Base-by-base conservation (phyloP, 2,888 invertebrate genomes). In the Drosophila meridionalis region DNA sequence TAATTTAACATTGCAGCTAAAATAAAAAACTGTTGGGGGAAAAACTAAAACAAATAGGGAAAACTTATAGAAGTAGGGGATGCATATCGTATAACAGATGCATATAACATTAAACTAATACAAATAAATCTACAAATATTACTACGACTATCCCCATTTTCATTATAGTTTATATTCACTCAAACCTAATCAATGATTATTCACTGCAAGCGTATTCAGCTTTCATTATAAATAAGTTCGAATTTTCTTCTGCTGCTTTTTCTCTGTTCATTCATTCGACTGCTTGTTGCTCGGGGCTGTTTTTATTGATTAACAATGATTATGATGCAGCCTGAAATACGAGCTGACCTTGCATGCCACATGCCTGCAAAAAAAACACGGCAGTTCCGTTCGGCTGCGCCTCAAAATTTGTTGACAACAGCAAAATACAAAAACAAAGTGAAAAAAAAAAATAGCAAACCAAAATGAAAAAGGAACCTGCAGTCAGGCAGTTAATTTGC, bases 401-500 rank as follows among this genome's bases (percentile, higher is more conserved):
- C 73, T 60, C 73, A 69, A 78, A 64, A 53, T 60, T 59, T 57
- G 81, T 76, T 80, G 83, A 82, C 80, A 75, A 69, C 57, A 68
- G 36, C 52, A 26, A 52, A 52, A 50, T 32, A 53, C 36, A 55
- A 53, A 64, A 78, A 69, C 20, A 40, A 47, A 67, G 69, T 9
- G 52, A 32, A 36, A 28, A 43, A 2, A 57, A 38, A 38, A 38
- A 38, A 38, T 4, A 4, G 3, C 12, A 38, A 14, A 14, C 14
- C 4, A 26, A 26, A 69, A 38, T 28, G 56, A 34, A 38, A 26
- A 50, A 61, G n/a, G 34, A 58, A 56, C 26, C 58, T 50, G 26
- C 42, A 58, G 43, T 43, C 58, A 66, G 58, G 36, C 64, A 80
- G 86, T 81, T 86, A 83, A 86, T 86, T 87, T 87, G 87, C 87